Percentiles rank a stretch among this genome's conserved stretches.
phyloP scores from a whole-genome alignment of 2,797 vertebrate genomes.

The Distichodus sexfasciatus region DNA sequence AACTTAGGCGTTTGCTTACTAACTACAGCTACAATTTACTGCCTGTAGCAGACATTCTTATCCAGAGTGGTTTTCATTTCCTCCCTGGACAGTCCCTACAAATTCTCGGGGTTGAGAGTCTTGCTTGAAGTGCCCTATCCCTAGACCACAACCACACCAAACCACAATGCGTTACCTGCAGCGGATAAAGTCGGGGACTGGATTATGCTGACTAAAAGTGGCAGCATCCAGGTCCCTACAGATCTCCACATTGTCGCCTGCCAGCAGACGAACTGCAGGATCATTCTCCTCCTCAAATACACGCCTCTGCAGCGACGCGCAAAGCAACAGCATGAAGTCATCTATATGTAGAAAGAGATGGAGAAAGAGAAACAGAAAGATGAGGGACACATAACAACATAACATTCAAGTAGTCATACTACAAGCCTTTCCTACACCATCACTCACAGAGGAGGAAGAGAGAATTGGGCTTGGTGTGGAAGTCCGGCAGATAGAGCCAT shows the following conservation, averaged over 20 bases:
- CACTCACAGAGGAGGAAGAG: constrained; percentile 92
- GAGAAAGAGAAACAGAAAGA: no score
- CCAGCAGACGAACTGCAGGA: constrained; percentile 77
- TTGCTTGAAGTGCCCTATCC: no score
- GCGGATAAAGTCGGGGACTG: constrained; percentile 89
- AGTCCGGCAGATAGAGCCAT: constrained; percentile 93
- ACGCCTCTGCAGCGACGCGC: constrained; percentile 86
- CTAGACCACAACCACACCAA: not conserved
- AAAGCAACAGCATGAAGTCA: constrained; percentile 89
- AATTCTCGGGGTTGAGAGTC: no score
- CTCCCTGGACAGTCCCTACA: no score
- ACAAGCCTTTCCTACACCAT: not conserved
- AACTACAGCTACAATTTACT: no score
- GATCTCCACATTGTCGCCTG: constrained; percentile 89
- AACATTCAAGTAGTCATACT: not conserved
- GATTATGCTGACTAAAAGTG: constrained; percentile 83
- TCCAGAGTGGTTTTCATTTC: no score
- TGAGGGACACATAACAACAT: no score
- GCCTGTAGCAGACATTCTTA: no score
- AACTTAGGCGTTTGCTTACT: no score
- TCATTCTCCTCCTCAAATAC: constrained; percentile 90
- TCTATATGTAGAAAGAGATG: constrained; percentile 64
- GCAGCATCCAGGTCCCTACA: constrained; percentile 82
- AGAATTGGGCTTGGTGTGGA: constrained; percentile 85
- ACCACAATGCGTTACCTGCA: constrained; percentile 75